phyloP scores from a whole-genome alignment of 2,113 vertebrate genomes.

The Dipodomys stephensi region DNA sequence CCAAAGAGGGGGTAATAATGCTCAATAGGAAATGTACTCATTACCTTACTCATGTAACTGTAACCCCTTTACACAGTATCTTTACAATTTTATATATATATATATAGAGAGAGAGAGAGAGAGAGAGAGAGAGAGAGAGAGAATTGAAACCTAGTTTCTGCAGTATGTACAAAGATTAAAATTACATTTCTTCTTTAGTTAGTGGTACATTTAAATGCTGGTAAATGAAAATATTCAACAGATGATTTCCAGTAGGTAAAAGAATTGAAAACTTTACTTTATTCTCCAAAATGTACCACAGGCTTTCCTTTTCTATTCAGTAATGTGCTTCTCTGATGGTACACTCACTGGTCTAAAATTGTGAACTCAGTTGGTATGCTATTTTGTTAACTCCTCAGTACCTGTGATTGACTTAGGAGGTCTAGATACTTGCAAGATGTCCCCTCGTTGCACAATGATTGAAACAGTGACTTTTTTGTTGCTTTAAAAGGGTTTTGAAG shows the following conservation, averaged over 20 bases:
- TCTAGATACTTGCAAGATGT: not conserved
- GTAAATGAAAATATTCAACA: not conserved
- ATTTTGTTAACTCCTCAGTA: not conserved
- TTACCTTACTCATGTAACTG: too few relatives aligned
- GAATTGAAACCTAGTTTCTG: not conserved
- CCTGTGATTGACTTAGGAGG: not conserved
- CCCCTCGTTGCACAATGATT: not conserved
- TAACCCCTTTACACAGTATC: too few relatives aligned
- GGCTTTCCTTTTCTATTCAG: not conserved
- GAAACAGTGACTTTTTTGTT: not conserved
- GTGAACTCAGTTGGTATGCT: not conserved
- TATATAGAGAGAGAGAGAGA: too few relatives aligned
- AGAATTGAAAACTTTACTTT: not conserved
- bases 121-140: too few relatives aligned
- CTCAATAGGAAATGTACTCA: too few relatives aligned
- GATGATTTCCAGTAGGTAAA: not conserved
- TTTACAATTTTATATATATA: too few relatives aligned
- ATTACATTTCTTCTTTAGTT: not conserved
- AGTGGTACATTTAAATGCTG: not conserved
- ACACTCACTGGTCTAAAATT: not conserved
- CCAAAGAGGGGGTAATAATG: too few relatives aligned
- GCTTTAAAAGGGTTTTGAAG: not conserved
- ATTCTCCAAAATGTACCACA: not conserved
- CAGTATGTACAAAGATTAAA: constrained; percentile 2
- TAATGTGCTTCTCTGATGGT: not conserved